Conservation (phyloP, 2,113 vertebrate genomes). For the Haliaeetus leucogaster region DNA sequence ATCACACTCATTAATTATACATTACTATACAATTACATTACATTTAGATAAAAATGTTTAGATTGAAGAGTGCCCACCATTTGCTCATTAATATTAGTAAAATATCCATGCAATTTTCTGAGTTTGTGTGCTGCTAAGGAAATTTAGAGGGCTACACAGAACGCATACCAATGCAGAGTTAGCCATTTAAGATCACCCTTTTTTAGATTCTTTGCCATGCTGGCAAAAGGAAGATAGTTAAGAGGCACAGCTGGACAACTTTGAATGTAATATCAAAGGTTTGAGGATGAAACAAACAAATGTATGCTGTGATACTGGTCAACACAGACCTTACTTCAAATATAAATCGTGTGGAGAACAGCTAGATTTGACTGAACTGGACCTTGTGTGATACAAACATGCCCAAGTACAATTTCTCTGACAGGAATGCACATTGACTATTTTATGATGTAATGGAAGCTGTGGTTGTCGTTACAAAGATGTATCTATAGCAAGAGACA, state of each 20-base stretch:
- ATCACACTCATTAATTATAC: conserved; percentile 15
- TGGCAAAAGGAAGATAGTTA: conserved; percentile 24
- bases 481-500: neutral
- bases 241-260: conserved; percentile 39
- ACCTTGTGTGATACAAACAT: neutral
- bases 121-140: neutral
- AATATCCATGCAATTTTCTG: conserved; percentile 30
- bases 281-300: conserved; percentile 39
- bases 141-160: neutral
- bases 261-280: conserved; percentile 42
- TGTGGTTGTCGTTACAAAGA: neutral
- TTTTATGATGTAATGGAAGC: neutral
- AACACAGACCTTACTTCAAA: conserved; percentile 25
- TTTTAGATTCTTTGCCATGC: conserved; percentile 1
- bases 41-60: conserved; percentile 38
- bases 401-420: neutral
- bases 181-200: neutral
- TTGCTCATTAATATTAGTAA: conserved; percentile 14
- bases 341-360: neutral
- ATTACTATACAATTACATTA: conserved; percentile 13
- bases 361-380: neutral
- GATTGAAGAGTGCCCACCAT: neutral
- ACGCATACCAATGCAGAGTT: neutral
- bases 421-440: neutral
- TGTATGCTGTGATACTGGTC: conserved; percentile 23